Evolutionary conservation across 1,140 invertebrate genomes (phyloP).

Genomic region (Apocrypta bakeri): DNA sequence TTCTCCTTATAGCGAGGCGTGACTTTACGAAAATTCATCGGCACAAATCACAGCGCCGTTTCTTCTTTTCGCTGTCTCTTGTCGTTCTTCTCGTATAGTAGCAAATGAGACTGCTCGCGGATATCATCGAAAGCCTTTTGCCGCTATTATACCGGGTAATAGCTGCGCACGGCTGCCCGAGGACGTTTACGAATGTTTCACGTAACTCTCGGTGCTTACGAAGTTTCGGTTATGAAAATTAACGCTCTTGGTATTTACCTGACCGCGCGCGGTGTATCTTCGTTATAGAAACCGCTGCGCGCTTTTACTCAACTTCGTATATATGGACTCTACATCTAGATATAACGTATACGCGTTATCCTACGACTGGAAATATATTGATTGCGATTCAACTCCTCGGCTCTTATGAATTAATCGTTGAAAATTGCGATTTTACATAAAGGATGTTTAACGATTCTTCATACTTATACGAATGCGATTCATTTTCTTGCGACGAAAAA

Average conservation of each 20-base stretch:
- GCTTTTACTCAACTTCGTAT: constrained; percentile 27
- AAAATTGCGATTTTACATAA: background rate
- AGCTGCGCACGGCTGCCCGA: background rate
- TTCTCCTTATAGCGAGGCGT: no score
- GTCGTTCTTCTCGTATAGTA: background rate
- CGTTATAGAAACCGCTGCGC: constrained; percentile 39
- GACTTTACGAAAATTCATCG: background rate
- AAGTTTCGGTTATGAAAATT: constrained; percentile 68
- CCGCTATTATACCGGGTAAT: background rate
- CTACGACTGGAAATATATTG: background rate
- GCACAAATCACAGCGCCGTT: background rate
- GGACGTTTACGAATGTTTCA: constrained; percentile 27
- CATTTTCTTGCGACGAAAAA: no score
- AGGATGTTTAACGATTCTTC: background rate
- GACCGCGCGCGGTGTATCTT: constrained; percentile 45
- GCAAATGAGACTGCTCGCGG: background rate
- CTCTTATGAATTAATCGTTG: background rate
- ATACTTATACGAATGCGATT: no score
- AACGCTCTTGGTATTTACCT: constrained; percentile 60
- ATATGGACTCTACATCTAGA: background rate
- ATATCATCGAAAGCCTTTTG: background rate
- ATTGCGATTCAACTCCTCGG: background rate
- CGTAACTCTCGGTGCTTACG: constrained; percentile 29
- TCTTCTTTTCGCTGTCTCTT: background rate
- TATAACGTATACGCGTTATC: background rate